phyloP scores from a whole-genome alignment of 2,797 vertebrate species.

The Mionectes olivaceus region DNA sequence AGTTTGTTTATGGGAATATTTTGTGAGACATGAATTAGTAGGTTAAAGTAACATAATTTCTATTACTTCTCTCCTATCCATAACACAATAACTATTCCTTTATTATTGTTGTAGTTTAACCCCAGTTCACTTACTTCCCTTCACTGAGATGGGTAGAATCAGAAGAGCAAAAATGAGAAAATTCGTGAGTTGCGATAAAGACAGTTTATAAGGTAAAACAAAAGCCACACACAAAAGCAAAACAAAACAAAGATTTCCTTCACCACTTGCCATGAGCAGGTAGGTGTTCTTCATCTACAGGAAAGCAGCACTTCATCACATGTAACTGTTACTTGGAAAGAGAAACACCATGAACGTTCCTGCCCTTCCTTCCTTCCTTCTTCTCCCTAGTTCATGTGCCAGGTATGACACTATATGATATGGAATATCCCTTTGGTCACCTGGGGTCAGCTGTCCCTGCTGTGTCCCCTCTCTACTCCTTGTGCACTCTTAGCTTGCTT shows the following conservation, averaged over 20 bases:
- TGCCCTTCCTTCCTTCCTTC: background rate
- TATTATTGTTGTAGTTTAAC: background rate
- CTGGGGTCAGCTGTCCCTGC: background rate
- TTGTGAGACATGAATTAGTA: background rate
- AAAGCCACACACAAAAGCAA: background rate
- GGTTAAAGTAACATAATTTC: background rate
- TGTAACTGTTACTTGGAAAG: background rate
- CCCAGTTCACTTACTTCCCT: background rate
- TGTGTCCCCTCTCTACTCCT: background rate
- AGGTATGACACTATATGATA: background rate
- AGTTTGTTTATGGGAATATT: background rate
- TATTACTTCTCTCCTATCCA: background rate
- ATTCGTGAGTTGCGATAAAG: background rate
- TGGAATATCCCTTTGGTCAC: background rate
- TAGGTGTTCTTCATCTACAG: background rate
- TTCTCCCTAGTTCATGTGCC: background rate
- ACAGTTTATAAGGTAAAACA: background rate
- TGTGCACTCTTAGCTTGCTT: background rate
- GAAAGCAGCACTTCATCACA: background rate
- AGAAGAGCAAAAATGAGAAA: background rate
- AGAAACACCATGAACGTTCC: rapidly evolving
- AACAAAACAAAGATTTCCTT: background rate
- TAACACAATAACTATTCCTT: background rate
- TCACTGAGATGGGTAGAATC: rapidly evolving
- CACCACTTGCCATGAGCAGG: background rate